Conservation (phyloP, 2,888 invertebrate genomes). For the Napeogenes inachia region DNA sequence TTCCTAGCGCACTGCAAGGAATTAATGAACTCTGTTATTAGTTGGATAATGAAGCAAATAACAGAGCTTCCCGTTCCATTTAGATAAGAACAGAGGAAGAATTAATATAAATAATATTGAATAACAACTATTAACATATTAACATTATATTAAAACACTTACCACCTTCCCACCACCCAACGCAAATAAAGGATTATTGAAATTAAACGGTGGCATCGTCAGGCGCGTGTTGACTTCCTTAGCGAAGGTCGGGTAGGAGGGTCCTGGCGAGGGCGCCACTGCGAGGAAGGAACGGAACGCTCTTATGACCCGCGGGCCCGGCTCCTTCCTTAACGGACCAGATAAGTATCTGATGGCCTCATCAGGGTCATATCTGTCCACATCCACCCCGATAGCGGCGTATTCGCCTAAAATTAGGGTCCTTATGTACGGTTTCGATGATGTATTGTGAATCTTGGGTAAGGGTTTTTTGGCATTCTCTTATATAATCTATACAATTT, state of each 20-base stretch:
- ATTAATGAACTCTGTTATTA: conserved; percentile 6
- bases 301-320: conserved; percentile 77
- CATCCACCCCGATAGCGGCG: conserved; percentile 94
- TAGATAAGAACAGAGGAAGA: neutral
- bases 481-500: too few relatives aligned
- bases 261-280: conserved; percentile 86
- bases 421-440: neutral
- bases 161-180: conserved; percentile 87
- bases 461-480: too few relatives aligned
- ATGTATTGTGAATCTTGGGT: too few relatives aligned
- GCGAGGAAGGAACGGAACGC: conserved; percentile 91
- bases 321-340: conserved; percentile 83
- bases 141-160: conserved; percentile 35
- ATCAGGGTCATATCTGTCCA: conserved; percentile 89
- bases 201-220: conserved; percentile 91
- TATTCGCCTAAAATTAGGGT: conserved; percentile 83
- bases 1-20: conserved; percentile 4
- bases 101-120: too few relatives aligned
- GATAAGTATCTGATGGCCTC: conserved; percentile 88
- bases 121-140: too few relatives aligned
- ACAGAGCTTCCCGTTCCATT: neutral
- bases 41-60: too few relatives aligned
- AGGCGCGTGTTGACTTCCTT: conserved; percentile 88
- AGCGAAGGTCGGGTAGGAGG: conserved; percentile 85
- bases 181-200: conserved; percentile 85